Percentiles rank a stretch among this genome's conserved stretches.
phyloP scores from a whole-genome alignment of 2,888 invertebrate genomes.

The Drosophila gaucha region DNA sequence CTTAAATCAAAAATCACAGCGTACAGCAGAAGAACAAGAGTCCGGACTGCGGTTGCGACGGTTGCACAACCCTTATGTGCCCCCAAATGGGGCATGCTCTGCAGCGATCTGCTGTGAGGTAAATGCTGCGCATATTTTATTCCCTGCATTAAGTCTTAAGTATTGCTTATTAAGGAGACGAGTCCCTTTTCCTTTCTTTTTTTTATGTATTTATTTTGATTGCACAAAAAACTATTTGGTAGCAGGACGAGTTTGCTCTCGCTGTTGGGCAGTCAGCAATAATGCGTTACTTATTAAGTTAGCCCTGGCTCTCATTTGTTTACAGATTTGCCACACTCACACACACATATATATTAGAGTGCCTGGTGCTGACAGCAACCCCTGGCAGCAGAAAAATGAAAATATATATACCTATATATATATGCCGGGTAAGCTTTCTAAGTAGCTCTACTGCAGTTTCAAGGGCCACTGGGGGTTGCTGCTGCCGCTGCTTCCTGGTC shows the following conservation, averaged over 20 bases:
- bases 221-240: conserved; percentile 20
- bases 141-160: conserved; percentile 75
- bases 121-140: conserved; percentile 76
- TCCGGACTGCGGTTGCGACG: conserved; percentile 27
- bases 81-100: not conserved
- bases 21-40: conserved; percentile 17
- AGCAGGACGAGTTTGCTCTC: not conserved
- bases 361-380: conserved; percentile 51
- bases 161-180: conserved; percentile 70
- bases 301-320: conserved; percentile 65
- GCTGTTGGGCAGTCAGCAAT: conserved; percentile 33
- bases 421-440: conserved; percentile 37
- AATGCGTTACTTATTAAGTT: conserved; percentile 73
- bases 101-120: conserved; percentile 28
- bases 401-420: not conserved
- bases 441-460: conserved; percentile 74
- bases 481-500: conserved; percentile 26
- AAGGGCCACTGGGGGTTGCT: conserved; percentile 57
- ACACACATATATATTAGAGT: not conserved
- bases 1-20: conserved; percentile 79
- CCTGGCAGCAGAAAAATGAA: conserved; percentile 20
- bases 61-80: conserved; percentile 55
- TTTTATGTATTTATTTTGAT: not conserved
- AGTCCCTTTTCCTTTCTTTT: conserved; percentile 48
- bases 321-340: conserved; percentile 50